Evolutionary conservation across 2,888 invertebrate genomes (phyloP).

Genomic region (Chydorus sphaericus): DNA sequence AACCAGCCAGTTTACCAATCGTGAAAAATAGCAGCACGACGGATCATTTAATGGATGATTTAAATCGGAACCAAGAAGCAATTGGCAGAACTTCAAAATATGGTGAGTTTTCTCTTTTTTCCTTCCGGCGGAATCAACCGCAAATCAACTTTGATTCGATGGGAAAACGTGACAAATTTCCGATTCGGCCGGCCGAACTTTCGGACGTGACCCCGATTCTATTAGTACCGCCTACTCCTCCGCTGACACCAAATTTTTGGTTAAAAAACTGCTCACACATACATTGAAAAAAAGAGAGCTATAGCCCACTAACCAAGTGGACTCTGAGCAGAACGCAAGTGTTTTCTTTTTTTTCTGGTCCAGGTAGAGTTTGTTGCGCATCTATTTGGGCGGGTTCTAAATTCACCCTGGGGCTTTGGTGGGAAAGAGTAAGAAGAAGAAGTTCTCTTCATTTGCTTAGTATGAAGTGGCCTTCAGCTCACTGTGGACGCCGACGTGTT

Average conservation of each 20-base stretch:
- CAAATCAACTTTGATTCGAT: no score
- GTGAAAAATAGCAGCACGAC: background rate
- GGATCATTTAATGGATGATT: constrained; percentile 19
- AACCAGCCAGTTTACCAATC: no score
- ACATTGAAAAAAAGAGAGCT: background rate
- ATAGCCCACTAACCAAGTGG: background rate
- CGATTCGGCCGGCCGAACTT: background rate
- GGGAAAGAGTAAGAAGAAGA: background rate
- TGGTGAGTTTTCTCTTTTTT: constrained; percentile 18
- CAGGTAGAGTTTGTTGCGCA: background rate
- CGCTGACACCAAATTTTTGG: no score
- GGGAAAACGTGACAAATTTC: constrained; percentile 1
- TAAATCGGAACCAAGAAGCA: constrained; percentile 20
- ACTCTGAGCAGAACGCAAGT: background rate
- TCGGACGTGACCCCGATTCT: background rate
- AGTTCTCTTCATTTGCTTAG: constrained; percentile 3
- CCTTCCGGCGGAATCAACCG: background rate
- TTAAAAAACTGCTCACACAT: no score
- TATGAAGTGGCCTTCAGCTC: constrained; percentile 15
- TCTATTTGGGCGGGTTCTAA: no score
- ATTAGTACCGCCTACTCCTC: no score
- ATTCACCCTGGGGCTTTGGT: background rate
- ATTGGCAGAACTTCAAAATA: constrained; percentile 20
- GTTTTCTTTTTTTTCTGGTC: background rate
- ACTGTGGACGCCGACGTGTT: constrained; percentile 10